Evolutionary conservation across 2,797 vertebrate genomes (phyloP).

Genomic region (Avahi laniger): DNA sequence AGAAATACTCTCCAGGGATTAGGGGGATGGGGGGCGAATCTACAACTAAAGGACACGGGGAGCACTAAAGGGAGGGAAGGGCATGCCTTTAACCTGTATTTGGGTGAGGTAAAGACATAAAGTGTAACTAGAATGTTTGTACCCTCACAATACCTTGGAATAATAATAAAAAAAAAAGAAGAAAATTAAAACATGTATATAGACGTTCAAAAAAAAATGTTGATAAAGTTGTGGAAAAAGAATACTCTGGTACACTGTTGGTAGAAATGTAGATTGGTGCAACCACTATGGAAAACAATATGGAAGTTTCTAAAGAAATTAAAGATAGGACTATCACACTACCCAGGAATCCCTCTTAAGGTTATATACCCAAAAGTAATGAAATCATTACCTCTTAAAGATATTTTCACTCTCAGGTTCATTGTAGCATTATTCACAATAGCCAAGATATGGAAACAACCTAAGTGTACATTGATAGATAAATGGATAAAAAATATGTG

Average conservation of each 20-base stretch:
- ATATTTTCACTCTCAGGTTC: not conserved
- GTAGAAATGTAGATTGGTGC: not conserved
- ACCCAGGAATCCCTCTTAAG: not conserved
- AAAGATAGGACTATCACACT: not conserved
- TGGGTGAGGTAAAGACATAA: no score
- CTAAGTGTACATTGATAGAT: not conserved
- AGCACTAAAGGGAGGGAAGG: no score
- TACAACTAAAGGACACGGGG: no score
- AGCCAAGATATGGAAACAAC: not conserved
- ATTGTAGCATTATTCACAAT: not conserved
- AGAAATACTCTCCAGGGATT: no score
- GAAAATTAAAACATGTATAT: no score
- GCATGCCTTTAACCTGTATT: no score
- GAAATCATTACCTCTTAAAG: not conserved
- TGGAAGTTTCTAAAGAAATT: not conserved
- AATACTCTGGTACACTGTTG: not conserved
- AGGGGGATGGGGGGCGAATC: no score
- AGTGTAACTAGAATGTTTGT: no score
- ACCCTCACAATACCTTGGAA: no score
- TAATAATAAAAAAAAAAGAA: no score
- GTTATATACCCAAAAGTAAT: not conserved
- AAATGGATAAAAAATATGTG: not conserved
- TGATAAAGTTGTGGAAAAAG: not conserved
- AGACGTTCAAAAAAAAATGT: no score
- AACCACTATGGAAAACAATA: not conserved